Conservation (phyloP, 2,888 invertebrate species). For the Gortyna flavago region DNA sequence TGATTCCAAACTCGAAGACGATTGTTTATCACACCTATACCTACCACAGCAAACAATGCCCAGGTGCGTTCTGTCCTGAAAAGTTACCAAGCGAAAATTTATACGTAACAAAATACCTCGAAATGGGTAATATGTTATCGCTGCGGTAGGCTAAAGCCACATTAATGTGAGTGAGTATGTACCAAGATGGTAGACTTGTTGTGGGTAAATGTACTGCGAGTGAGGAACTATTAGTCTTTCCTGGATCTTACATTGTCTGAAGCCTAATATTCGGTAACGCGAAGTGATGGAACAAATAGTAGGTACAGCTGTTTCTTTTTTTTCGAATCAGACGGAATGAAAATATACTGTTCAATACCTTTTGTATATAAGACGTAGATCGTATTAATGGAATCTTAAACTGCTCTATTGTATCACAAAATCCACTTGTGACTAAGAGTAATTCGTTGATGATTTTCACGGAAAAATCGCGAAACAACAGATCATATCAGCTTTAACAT, state of each 20-base stretch:
- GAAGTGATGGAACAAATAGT: neutral
- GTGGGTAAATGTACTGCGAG: conserved; percentile 69
- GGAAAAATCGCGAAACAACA: conserved; percentile 13
- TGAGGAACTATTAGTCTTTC: conserved; percentile 11
- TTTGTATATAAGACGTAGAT: conserved; percentile 11
- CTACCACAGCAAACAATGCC: conserved; percentile 57
- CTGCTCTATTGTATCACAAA: conserved; percentile 19
- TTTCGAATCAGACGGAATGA: neutral
- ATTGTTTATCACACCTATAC: conserved; percentile 64
- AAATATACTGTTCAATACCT: conserved; percentile 2
- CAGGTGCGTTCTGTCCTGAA: conserved; percentile 66
- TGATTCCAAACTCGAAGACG: conserved; percentile 40
- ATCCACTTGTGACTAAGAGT: neutral
- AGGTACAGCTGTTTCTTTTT: neutral
- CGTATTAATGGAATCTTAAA: conserved; percentile 4
- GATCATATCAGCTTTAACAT: conserved; percentile 4
- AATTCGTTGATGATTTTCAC: conserved; percentile 9
- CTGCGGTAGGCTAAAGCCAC: conserved; percentile 63
- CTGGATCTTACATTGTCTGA: neutral
- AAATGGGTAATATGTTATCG: conserved; percentile 71
- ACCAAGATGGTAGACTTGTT: conserved; percentile 61
- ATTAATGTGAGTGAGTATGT: conserved; percentile 67
- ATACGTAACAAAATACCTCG: conserved; percentile 60
- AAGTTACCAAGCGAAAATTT: conserved; percentile 57
- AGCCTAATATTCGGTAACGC: neutral